phyloP scores from a whole-genome alignment of 2,888 invertebrate species.

The Napeogenes sylphis region DNA sequence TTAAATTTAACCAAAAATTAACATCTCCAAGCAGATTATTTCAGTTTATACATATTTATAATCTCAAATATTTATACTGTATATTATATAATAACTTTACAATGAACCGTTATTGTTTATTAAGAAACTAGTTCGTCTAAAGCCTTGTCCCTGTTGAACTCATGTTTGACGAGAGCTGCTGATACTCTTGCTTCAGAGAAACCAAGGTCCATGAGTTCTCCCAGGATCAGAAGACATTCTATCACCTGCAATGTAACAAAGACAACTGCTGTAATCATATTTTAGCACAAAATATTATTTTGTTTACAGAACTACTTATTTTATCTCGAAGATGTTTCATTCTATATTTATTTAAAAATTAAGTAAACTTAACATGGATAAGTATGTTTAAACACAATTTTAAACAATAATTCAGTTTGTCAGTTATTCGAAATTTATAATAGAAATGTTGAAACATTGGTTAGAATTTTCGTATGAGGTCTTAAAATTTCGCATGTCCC shows the following conservation, averaged over 20 bases:
- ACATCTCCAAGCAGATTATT: too few species aligned
- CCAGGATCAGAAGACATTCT: constrained; percentile 87
- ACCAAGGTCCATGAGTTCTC: constrained; percentile 88
- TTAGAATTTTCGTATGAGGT: too few species aligned
- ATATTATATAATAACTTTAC: constrained; percentile 13
- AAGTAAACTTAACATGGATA: too few species aligned
- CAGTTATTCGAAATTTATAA: too few species aligned
- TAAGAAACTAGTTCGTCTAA: constrained; percentile 89
- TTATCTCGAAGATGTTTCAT: too few species aligned
- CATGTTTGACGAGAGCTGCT: constrained; percentile 84
- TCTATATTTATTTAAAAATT: too few species aligned
- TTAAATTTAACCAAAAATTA: constrained; percentile 7
- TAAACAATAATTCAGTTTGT: too few species aligned
- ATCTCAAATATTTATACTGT: constrained; percentile 14
- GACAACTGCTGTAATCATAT: neutral
- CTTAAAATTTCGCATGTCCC: too few species aligned
- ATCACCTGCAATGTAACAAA: constrained; percentile 80
- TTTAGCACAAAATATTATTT: neutral
- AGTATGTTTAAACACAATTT: too few species aligned
- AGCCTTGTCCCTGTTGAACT: constrained; percentile 91
- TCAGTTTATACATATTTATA: constrained; percentile 2
- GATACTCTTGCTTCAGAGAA: constrained; percentile 87
- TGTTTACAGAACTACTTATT: too few species aligned
- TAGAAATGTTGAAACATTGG: too few species aligned
- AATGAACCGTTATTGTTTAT: constrained; percentile 19